phyloP scores from a whole-genome alignment of 2,797 vertebrate genomes.

The Sternotherus odoratus region DNA sequence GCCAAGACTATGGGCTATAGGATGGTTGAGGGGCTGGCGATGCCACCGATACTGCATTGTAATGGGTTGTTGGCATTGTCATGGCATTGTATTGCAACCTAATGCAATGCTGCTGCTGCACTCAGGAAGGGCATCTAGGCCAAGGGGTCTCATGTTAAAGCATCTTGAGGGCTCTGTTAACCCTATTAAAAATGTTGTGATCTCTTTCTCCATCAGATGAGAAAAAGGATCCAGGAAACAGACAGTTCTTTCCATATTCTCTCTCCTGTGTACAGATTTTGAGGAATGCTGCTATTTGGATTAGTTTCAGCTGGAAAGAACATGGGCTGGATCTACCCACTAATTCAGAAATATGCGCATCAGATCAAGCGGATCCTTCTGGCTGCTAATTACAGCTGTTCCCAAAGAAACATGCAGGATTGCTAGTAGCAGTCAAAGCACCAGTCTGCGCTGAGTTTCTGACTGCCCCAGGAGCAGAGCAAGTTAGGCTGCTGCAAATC shows the following conservation, averaged over 20 bases:
- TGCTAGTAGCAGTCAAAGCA: background rate
- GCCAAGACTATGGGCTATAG: background rate
- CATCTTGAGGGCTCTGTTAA: background rate
- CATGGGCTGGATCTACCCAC: background rate
- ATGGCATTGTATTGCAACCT: accelerated
- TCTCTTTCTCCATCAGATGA: background rate
- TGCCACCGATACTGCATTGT: accelerated
- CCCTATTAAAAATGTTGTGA: background rate
- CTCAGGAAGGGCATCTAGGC: background rate
- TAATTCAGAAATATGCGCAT: accelerated
- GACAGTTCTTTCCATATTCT: background rate
- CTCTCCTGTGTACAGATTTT: background rate
- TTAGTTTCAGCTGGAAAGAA: background rate
- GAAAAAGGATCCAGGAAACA: background rate
- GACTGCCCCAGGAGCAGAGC: background rate
- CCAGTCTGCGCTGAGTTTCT: background rate
- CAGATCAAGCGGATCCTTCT: accelerated
- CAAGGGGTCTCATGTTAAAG: background rate
- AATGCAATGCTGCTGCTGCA: accelerated
- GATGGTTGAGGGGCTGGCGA: background rate
- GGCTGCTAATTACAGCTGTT: accelerated
- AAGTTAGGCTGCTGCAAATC: no score
- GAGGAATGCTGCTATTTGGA: background rate
- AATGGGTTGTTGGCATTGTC: accelerated
- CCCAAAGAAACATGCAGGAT: accelerated